Evolutionary conservation across 2,113 vertebrate genomes (phyloP).

Genomic region (Crypturellus undulatus): DNA sequence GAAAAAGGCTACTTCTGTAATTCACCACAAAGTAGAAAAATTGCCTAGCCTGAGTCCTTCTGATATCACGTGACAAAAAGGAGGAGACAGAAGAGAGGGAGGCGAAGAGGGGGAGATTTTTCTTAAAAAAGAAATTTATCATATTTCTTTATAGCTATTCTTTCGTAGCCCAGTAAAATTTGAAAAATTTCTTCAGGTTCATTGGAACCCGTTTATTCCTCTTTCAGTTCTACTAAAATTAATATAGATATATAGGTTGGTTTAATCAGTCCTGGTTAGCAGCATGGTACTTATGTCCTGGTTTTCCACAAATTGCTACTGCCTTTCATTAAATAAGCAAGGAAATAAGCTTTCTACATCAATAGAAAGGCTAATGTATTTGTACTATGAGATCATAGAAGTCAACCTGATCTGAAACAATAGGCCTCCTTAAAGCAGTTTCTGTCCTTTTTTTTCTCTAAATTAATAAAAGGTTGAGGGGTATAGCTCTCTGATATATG

Average conservation of each 20-base stretch:
- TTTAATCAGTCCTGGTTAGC: background rate
- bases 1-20: background rate
- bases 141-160: background rate
- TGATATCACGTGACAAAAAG: background rate
- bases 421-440: background rate
- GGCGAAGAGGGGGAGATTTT: background rate
- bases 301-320: background rate
- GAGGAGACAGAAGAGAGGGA: background rate
- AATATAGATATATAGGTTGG: background rate
- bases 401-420: background rate
- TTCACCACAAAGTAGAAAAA: background rate
- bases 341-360: background rate
- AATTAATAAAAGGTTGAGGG: background rate
- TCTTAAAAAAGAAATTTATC: background rate
- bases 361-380: background rate
- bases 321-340: background rate
- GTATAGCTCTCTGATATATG: background rate
- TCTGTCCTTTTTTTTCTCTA: background rate
- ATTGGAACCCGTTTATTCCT: background rate
- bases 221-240: background rate
- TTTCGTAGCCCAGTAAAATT: background rate
- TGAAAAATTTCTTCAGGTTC: background rate
- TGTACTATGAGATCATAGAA: background rate
- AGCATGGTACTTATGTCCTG: background rate
- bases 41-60: background rate